Evolutionary conservation across 37 sponge, comb jelly and placozoan genomes (phyloP).

Genomic region (Ianthella basta): DNA sequence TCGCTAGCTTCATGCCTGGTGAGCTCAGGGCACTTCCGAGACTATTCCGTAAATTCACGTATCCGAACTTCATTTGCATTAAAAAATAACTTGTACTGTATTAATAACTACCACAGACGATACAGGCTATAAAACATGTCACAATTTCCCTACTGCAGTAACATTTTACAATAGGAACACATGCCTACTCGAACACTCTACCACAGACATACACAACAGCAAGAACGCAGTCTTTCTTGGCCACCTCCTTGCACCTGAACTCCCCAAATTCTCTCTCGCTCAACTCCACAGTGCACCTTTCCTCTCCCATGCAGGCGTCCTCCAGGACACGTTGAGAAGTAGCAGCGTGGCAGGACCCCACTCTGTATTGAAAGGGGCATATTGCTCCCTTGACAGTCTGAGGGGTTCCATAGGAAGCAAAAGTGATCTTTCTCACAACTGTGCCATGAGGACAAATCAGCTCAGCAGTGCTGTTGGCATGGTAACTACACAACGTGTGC

Average conservation of each 20-base stretch:
- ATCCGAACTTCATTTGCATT: too few relatives aligned
- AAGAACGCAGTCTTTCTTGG: neutral
- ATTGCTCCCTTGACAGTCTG: neutral
- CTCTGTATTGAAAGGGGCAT: neutral
- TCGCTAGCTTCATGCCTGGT: too few relatives aligned
- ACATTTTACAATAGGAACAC: too few relatives aligned
- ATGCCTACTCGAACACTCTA: neutral
- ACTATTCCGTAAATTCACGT: too few relatives aligned
- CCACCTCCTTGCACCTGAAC: neutral
- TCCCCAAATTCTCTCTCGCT: conserved; percentile 6
- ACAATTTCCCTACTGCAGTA: too few relatives aligned
- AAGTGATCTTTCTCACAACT: neutral
- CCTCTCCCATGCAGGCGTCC: conserved; percentile 14
- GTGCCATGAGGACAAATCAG: neutral
- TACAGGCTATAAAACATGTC: too few relatives aligned
- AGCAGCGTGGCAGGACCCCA: conserved; percentile 4
- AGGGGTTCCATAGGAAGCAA: conserved; percentile 22
- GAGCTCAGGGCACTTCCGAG: too few relatives aligned
- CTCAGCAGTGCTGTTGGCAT: neutral
- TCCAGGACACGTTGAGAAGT: conserved; percentile 16
- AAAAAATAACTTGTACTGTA: too few relatives aligned
- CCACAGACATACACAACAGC: conserved; percentile 28
- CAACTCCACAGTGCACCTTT: neutral
- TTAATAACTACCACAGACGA: too few relatives aligned
- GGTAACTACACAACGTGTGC: neutral